phyloP scores from a whole-genome alignment of 1,140 invertebrate species.

The Zaprionus nigranus region DNA sequence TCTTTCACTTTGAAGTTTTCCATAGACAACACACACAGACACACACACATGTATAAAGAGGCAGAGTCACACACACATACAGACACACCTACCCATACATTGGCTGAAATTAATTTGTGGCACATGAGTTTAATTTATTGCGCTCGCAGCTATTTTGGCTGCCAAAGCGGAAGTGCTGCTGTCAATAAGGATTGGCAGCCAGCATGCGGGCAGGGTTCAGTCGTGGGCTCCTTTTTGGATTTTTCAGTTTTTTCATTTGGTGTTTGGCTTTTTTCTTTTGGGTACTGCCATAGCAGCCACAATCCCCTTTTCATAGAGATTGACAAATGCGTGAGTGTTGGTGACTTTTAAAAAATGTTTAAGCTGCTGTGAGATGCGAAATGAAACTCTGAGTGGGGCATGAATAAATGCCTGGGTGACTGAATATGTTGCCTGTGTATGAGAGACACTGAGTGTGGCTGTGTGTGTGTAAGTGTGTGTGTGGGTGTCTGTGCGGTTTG shows the following conservation, averaged over 20 bases:
- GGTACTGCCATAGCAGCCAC: slow-evolving; percentile 4
- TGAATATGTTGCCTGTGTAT: slow-evolving; percentile 12
- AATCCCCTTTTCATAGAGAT: slow-evolving; percentile 68
- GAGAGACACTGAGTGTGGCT: background rate
- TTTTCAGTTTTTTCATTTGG: slow-evolving; percentile 10
- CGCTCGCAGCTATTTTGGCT: slow-evolving; percentile 79
- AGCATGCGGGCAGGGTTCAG: slow-evolving; percentile 56
- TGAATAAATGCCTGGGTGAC: slow-evolving; percentile 41
- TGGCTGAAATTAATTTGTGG: slow-evolving; percentile 63
- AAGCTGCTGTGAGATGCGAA: slow-evolving; percentile 66
- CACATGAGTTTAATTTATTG: slow-evolving; percentile 80
- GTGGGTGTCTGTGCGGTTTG: slow-evolving; percentile 31
- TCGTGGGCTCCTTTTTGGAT: slow-evolving; percentile 19
- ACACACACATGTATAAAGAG: slow-evolving; percentile 21
- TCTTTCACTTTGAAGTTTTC: slow-evolving; percentile 51
- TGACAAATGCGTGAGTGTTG: slow-evolving; percentile 80
- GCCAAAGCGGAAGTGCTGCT: slow-evolving; percentile 79
- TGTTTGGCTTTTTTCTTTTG: slow-evolving; percentile 14
- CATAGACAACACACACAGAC: slow-evolving; percentile 21
- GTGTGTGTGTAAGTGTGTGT: slow-evolving; percentile 1
- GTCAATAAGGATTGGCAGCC: slow-evolving; percentile 81
- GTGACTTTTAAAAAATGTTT: slow-evolving; percentile 82
- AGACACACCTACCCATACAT: slow-evolving; percentile 14
- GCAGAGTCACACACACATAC: slow-evolving; percentile 20
- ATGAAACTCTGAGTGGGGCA: slow-evolving; percentile 69